Percentiles rank a stretch among this genome's conserved stretches.
Evolutionary conservation across 2,797 vertebrate genomes (phyloP).

Genomic region (Bucorvus abyssinicus): DNA sequence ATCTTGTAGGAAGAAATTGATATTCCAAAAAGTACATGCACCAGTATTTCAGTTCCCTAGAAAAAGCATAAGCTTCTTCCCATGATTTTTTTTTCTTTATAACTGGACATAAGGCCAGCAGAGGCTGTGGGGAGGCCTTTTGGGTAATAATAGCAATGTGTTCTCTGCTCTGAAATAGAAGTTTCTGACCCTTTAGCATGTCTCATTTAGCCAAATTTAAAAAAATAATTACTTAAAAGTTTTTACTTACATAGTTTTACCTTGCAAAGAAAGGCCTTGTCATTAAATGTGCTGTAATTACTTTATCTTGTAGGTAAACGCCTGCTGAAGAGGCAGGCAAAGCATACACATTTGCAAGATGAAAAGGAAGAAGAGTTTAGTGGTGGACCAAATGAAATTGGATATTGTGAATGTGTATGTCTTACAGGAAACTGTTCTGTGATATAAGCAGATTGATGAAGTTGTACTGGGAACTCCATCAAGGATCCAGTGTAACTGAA

Average conservation of each 20-base stretch:
- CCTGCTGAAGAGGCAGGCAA: slow-evolving; percentile 87
- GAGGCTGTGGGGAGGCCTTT: background rate
- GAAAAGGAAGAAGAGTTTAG: slow-evolving; percentile 26
- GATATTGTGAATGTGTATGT: slow-evolving; percentile 58
- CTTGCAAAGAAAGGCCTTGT: background rate
- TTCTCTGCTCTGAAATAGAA: background rate
- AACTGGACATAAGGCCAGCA: background rate
- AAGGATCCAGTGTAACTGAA: slow-evolving; percentile 87
- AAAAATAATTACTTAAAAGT: background rate
- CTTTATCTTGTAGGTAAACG: slow-evolving; percentile 84
- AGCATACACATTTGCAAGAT: slow-evolving; percentile 51
- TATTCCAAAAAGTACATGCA: background rate
- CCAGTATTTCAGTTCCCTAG: background rate
- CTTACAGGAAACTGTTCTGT: slow-evolving; percentile 81
- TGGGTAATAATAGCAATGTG: background rate
- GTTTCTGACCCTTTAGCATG: background rate
- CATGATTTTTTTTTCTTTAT: background rate
- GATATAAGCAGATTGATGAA: slow-evolving; percentile 82
- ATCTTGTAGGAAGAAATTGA: background rate
- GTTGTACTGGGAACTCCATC: slow-evolving; percentile 89
- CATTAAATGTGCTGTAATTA: background rate
- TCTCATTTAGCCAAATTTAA: background rate
- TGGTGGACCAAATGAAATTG: slow-evolving; percentile 13
- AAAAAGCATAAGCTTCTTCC: background rate
- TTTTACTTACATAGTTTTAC: background rate